Percentiles rank a stretch among this genome's conserved stretches.
phyloP scores from a whole-genome alignment of 1,140 invertebrate species.

The Ostrea denselamellosa region DNA sequence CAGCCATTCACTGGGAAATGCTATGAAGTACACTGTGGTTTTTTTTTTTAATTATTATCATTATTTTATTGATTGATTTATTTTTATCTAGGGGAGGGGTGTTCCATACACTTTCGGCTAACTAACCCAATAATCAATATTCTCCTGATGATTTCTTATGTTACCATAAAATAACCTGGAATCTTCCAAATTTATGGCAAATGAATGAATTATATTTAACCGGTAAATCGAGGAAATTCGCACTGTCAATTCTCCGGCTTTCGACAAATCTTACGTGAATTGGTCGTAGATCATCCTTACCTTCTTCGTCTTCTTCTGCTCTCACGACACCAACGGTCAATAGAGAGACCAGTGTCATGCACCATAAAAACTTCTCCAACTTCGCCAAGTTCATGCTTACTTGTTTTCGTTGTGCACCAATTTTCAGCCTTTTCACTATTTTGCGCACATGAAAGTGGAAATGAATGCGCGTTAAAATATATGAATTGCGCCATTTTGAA shows the following conservation, averaged over 20 bases:
- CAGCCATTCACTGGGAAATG: no score
- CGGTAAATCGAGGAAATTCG: slow-evolving; percentile 5
- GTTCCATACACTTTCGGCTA: no score
- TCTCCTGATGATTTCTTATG: no score
- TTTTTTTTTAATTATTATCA: no score
- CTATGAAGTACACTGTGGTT: no score
- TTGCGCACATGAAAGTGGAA: slow-evolving; percentile 7
- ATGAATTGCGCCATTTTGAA: background rate
- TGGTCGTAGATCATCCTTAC: background rate
- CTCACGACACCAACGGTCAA: background rate
- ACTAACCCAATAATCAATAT: no score
- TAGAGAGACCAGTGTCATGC: background rate
- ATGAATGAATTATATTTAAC: no score
- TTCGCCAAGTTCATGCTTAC: background rate
- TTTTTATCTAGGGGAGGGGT: no score
- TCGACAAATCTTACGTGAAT: background rate
- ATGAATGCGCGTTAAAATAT: background rate
- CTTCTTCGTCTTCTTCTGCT: background rate
- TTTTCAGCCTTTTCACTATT: background rate
- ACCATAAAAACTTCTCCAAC: background rate
- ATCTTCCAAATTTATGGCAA: no score
- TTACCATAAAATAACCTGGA: no score
- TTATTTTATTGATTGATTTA: no score
- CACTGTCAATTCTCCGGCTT: background rate
- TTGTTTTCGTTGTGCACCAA: background rate